Base-by-base conservation (phyloP, 1,140 invertebrate genomes). In the Drosophila sechellia region DNA sequence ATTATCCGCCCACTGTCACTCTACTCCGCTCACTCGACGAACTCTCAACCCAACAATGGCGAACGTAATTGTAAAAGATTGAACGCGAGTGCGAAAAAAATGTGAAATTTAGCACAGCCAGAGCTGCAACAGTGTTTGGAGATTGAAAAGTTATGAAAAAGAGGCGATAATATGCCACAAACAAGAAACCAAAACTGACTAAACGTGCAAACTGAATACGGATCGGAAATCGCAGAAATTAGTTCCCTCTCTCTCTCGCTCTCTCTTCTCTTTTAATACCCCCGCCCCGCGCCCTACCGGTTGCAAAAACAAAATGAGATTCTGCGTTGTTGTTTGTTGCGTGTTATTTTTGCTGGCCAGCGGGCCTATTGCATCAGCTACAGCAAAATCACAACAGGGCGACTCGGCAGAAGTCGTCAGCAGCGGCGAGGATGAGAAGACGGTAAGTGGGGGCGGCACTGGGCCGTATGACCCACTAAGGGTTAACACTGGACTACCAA, bases 361-460 rank as follows among this genome's bases (percentile, higher is more conserved):
- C 76, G 55, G 76, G 65, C 48, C 50, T 61, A 92, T 92, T 92
- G 84, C 87, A 91, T 91, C 90, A 91, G 90, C 90, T 64, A 48
- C 61, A 40, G 58, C 45, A 31, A 63, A 58, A 52, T 65, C 54
- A 58, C 27, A 43, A 56, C 75, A 72, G 53, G 73, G 52, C 73
- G 84, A 89, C 84, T 89, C 84, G 25, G 84, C 84, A 77, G 84
- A 89, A 89, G 84, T 89, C 70, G 79, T 89, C 3, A 89, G 79
- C 61, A 89, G 72, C 27, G 71, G 31, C 20, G 80, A 80, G 50
- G 85, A 89, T 53, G 73, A 46, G 15, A 83, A 83, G 42, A 49
- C 78, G 70, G 79, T 89, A 46, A 63, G 77, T 22, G 53, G 39
- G 27, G 31, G 45, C 31, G 50, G 34, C 5, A 20, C 15, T 17